These are phyloP conservation scores for Carassius carassius DNA, from an alignment of 2,113 vertebrate genomes.

Conservation along the genomic window DNA sequence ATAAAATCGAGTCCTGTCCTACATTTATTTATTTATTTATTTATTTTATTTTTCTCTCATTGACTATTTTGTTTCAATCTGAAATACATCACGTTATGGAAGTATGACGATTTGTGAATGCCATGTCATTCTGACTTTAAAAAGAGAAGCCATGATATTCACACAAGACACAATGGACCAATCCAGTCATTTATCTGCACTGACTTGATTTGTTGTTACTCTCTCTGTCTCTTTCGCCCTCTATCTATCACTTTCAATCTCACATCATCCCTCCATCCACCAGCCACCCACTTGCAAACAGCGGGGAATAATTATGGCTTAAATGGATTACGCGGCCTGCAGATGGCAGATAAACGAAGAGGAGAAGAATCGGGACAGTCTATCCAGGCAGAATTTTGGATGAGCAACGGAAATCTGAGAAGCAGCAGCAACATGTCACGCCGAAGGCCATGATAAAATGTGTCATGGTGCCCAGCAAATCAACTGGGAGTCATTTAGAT, in stretches of 20 bases:
- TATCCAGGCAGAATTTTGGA: slow-evolving; percentile 57
- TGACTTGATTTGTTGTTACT: slow-evolving; percentile 16
- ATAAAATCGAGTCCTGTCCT: background rate
- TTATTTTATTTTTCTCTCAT: background rate
- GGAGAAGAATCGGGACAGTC: slow-evolving; percentile 54
- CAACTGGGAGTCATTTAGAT: slow-evolving; percentile 41
- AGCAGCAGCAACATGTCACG: slow-evolving; percentile 32
- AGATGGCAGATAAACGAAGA: slow-evolving; percentile 55
- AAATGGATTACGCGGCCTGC: slow-evolving; percentile 60
- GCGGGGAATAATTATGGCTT: slow-evolving; percentile 61
- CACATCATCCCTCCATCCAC: slow-evolving; percentile 22
- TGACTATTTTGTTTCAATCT: background rate
- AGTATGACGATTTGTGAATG: background rate
- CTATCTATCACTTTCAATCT: slow-evolving; percentile 18
- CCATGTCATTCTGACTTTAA: background rate
- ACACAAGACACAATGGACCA: background rate
- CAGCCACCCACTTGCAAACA: slow-evolving; percentile 58
- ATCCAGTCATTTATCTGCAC: background rate
- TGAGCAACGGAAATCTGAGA: slow-evolving; percentile 45
- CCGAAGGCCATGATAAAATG: slow-evolving; percentile 49
- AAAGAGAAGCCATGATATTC: background rate
- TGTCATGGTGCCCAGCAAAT: slow-evolving; percentile 52
- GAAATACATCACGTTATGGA: background rate
- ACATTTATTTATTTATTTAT: background rate
- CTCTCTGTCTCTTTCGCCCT: background rate